A percentile compares a stretch with the other conserved stretches of the same genome.
phyloP scores from a whole-genome alignment of 1,140 invertebrate genomes.

The Leptopilina clavipes region DNA sequence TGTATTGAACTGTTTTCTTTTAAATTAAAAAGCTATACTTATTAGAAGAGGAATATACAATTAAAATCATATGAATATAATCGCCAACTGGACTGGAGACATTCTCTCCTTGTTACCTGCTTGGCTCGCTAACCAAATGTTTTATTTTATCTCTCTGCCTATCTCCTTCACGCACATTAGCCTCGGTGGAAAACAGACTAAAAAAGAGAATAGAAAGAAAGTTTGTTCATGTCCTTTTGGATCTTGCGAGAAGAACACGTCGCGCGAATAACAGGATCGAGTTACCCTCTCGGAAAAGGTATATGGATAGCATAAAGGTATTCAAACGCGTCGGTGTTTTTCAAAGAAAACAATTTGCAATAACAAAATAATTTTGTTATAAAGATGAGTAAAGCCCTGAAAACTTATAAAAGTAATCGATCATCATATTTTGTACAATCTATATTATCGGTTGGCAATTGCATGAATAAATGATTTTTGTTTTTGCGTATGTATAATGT shows the following conservation, averaged over 20 bases:
- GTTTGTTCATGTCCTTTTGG: constrained; percentile 44
- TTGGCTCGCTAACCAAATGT: constrained; percentile 59
- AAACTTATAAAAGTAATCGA: too few relatives aligned
- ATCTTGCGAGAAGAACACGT: constrained; percentile 54
- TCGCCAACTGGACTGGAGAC: constrained; percentile 4
- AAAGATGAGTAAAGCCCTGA: too few relatives aligned
- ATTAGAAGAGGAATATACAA: neutral
- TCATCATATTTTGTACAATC: too few relatives aligned
- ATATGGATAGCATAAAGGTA: constrained; percentile 25
- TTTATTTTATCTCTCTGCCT: constrained; percentile 63
- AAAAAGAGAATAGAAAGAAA: constrained; percentile 46
- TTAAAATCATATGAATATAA: neutral
- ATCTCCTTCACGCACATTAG: constrained; percentile 70
- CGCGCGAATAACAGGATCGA: constrained; percentile 72
- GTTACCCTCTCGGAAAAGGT: constrained; percentile 65
- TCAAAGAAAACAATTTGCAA: constrained; percentile 19
- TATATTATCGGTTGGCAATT: too few relatives aligned
- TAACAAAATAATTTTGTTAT: neutral
- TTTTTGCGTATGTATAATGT: too few relatives aligned
- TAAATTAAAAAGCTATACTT: neutral
- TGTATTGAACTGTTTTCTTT: too few relatives aligned
- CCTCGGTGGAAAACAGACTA: constrained; percentile 55
- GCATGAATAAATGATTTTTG: too few relatives aligned
- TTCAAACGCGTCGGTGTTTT: constrained; percentile 40
- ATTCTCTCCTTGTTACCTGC: constrained; percentile 50